A percentile compares a stretch with the other conserved stretches of the same genome.
phyloP scores from a whole-genome alignment of 2,888 invertebrate genomes.

The Drosophila longiperda region DNA sequence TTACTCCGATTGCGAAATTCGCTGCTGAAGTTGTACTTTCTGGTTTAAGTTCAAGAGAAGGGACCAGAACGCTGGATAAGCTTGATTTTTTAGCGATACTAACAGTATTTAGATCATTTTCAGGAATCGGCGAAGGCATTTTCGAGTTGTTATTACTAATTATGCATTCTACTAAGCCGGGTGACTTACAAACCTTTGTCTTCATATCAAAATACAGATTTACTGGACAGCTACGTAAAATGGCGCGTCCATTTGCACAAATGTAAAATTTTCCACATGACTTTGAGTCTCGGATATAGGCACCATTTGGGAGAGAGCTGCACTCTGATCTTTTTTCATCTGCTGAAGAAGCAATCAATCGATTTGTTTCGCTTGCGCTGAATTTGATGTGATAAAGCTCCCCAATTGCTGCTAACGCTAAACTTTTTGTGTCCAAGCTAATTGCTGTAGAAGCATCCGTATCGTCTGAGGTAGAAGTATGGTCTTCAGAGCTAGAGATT shows the following conservation, averaged over 20 bases:
- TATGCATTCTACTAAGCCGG: conserved; percentile 45
- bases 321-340: conserved; percentile 9
- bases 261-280: conserved; percentile 49
- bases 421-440: neutral
- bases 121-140: neutral
- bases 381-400: neutral
- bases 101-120: neutral
- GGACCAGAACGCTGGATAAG: no score
- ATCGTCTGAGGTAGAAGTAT: neutral
- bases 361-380: neutral
- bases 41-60: neutral
- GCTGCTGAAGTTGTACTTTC: neutral
- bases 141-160: neutral
- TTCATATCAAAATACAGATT: conserved; percentile 47
- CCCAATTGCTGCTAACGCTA: neutral
- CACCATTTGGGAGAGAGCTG: conserved; percentile 37
- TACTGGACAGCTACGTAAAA: conserved; percentile 41
- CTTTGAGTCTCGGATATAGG: conserved; percentile 27
- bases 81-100: neutral
- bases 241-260: conserved; percentile 36
- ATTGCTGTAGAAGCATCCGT: neutral
- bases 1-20: neutral
- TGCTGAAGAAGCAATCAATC: neutral
- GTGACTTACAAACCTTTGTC: conserved; percentile 43
- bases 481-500: neutral